A percentile compares a stretch with the other conserved stretches of the same genome.
These are phyloP conservation scores for Takifugu bimaculatus DNA, from an alignment of 2,113 vertebrate species.

Conservation along the genomic window DNA sequence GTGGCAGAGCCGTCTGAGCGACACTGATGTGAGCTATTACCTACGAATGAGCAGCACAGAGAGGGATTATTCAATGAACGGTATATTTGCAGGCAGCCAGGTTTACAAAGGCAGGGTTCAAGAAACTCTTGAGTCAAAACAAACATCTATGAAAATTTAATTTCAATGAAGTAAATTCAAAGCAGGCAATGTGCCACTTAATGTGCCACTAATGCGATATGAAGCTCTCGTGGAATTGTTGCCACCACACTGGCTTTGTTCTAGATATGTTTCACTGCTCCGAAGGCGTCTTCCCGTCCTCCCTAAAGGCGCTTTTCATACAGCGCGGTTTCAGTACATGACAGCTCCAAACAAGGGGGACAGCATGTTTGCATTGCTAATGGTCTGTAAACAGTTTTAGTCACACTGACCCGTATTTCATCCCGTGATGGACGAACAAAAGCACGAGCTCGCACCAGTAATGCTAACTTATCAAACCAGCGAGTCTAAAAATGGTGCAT, in stretches of 20 bases:
- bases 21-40: constrained; percentile 55
- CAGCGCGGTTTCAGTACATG: constrained; percentile 7
- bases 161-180: neutral
- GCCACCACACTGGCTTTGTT: constrained; percentile 34
- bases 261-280: constrained; percentile 11
- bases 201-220: constrained; percentile 1
- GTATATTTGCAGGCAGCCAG: too few species aligned
- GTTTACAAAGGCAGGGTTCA: too few species aligned
- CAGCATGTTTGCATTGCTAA: constrained; percentile 60
- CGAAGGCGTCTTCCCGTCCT: constrained; percentile 8
- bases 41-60: constrained; percentile 24
- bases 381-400: constrained; percentile 58
- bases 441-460: constrained; percentile 31
- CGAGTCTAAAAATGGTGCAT: constrained; percentile 49
- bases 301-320: neutral
- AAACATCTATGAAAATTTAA: neutral
- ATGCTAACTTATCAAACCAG: constrained; percentile 53
- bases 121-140: neutral
- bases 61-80: constrained; percentile 1
- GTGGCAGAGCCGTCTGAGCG: constrained; percentile 45
- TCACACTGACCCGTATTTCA: constrained; percentile 23
- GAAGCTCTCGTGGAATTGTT: constrained; percentile 32
- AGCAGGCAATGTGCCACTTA: constrained; percentile 1
- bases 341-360: constrained; percentile 26
- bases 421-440: constrained; percentile 31